Evolutionary conservation across 2,113 vertebrate species (phyloP).

Genomic region (Odocoileus virginianus): DNA sequence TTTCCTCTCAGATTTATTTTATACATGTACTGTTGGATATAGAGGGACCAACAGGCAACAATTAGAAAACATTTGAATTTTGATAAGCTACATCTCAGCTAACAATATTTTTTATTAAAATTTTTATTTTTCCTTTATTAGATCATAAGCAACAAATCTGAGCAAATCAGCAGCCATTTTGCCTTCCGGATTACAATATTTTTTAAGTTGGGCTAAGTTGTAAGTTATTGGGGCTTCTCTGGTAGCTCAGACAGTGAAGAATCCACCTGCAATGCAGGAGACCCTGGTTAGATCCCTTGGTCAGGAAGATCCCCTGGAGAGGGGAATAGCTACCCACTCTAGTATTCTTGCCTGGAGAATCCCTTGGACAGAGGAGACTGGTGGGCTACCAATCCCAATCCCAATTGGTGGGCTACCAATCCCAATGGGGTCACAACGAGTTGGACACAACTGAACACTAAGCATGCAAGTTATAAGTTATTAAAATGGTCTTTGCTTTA

Average conservation of each 20-base stretch:
- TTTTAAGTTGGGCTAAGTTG: not conserved
- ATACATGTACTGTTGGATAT: not conserved
- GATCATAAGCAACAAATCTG: not conserved
- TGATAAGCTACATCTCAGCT: not conserved
- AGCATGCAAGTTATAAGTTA: too few species aligned
- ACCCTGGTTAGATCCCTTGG: too few species aligned
- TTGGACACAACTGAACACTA: too few species aligned
- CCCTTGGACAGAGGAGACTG: too few species aligned
- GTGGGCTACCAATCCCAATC: too few species aligned
- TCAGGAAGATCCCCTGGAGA: too few species aligned
- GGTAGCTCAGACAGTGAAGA: not conserved
- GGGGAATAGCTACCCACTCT: too few species aligned
- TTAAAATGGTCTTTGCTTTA: too few species aligned
- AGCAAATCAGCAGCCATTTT: conserved; percentile 38
- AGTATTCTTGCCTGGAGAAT: too few species aligned
- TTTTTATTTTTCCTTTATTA: conserved; percentile 17
- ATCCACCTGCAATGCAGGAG: too few species aligned
- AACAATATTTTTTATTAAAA: not conserved
- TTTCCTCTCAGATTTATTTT: not conserved
- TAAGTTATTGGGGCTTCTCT: not conserved
- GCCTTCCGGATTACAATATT: not conserved
- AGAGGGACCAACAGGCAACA: not conserved
- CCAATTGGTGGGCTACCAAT: too few species aligned
- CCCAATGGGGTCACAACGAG: too few species aligned
- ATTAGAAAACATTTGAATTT: not conserved